These are phyloP conservation scores for Sepiola atlantica DNA, from an alignment of 2,888 invertebrate genomes.

Conservation along the genomic window DNA sequence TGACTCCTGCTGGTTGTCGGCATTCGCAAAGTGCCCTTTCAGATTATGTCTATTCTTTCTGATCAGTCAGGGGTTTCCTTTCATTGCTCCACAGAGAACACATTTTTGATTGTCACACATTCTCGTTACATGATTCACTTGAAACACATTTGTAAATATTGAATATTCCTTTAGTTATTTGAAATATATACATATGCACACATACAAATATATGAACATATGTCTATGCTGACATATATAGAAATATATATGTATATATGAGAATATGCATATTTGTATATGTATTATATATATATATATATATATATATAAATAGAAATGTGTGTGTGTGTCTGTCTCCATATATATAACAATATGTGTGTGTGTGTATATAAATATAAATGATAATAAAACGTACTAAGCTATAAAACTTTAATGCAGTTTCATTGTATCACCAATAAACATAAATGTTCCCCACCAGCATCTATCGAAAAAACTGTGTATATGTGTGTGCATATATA, in stretches of 20 bases:
- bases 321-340: too few species aligned
- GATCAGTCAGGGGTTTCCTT: neutral
- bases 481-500: neutral
- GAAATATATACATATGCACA: neutral
- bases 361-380: neutral
- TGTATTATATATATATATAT: too few species aligned
- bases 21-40: neutral
- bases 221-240: neutral
- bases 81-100: neutral
- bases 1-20: neutral
- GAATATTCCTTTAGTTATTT: neutral
- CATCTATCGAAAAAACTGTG: neutral
- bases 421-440: neutral
- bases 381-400: neutral
- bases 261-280: neutral
- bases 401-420: neutral
- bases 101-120: neutral
- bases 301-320: too few species aligned
- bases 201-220: neutral
- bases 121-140: neutral
- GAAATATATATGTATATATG: too few species aligned
- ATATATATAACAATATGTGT: too few species aligned
- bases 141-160: neutral
- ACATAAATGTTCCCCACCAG: neutral
- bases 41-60: neutral